Percentiles rank a stretch among this genome's conserved stretches.
These are phyloP conservation scores for Chloroceryle aenea DNA, from an alignment of 2,113 vertebrate species.

Conservation along the genomic window DNA sequence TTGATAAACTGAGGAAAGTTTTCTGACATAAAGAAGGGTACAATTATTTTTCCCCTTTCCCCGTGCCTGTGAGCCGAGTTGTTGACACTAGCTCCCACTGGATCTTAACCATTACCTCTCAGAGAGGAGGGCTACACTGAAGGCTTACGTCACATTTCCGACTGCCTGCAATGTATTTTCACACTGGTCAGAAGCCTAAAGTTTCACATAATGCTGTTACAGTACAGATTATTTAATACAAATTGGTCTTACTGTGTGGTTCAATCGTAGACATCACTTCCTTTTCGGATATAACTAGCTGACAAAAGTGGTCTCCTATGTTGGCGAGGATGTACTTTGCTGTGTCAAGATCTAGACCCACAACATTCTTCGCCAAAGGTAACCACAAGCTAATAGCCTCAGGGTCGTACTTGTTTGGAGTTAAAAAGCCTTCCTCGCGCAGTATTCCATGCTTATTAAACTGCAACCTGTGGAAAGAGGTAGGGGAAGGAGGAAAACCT, in stretches of 20 bases:
- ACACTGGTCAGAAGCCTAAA: background rate
- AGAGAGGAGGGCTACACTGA: background rate
- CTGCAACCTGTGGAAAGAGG: constrained; percentile 67
- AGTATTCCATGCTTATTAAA: constrained; percentile 83
- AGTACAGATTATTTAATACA: background rate
- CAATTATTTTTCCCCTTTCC: background rate
- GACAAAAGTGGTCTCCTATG: constrained; percentile 85
- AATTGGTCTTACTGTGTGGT: constrained; percentile 80
- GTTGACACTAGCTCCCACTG: background rate
- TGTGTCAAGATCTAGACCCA: constrained; percentile 82
- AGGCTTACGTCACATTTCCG: background rate
- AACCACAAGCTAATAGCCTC: constrained; percentile 83
- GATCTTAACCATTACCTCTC: background rate
- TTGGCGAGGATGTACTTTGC: constrained; percentile 84
- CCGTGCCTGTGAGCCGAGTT: background rate
- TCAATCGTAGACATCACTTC: constrained; percentile 83
- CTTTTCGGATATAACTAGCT: constrained; percentile 84
- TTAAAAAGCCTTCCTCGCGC: constrained; percentile 82
- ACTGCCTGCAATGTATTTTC: background rate
- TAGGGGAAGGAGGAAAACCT: background rate
- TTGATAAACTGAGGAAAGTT: background rate
- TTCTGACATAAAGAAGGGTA: background rate
- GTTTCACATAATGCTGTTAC: background rate
- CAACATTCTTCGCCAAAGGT: constrained; percentile 75
- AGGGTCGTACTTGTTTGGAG: constrained; percentile 80